A percentile compares a stretch with the other conserved stretches of the same genome.
phyloP scores from a whole-genome alignment of 2,113 vertebrate species.

The Sander lucioperca region DNA sequence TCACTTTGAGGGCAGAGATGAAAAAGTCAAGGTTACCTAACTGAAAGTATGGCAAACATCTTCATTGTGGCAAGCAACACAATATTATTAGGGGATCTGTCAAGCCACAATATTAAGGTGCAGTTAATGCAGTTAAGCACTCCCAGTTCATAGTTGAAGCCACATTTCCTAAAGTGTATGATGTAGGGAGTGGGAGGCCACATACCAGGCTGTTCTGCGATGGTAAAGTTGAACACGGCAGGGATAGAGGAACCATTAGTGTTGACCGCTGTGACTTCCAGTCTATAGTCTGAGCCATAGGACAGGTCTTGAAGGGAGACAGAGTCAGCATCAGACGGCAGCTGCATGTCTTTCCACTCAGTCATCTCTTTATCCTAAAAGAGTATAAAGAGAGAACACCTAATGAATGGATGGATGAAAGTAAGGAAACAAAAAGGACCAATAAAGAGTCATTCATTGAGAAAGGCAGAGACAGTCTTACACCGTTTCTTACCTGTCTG shows the following conservation, averaged over 20 bases:
- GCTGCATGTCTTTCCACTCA: constrained; percentile 71
- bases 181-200: not conserved
- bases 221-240: constrained; percentile 73
- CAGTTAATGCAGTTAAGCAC: not conserved
- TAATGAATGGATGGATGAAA: too few species aligned
- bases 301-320: constrained; percentile 74
- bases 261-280: constrained; percentile 80
- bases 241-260: constrained; percentile 77
- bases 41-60: constrained; percentile 1
- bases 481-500: constrained; percentile 60
- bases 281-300: constrained; percentile 73
- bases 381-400: not conserved
- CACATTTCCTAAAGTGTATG: not conserved
- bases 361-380: constrained; percentile 66
- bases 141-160: not conserved
- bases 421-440: not conserved
- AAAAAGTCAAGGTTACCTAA: not conserved
- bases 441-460: not conserved
- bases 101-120: not conserved
- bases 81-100: not conserved
- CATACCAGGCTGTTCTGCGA: constrained; percentile 68
- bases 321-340: constrained; percentile 38
- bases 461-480: not conserved
- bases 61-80: not conserved
- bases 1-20: constrained; percentile 37